Evolutionary conservation across 1,140 invertebrate species (phyloP).

Genomic region (Saccostrea glomerata): DNA sequence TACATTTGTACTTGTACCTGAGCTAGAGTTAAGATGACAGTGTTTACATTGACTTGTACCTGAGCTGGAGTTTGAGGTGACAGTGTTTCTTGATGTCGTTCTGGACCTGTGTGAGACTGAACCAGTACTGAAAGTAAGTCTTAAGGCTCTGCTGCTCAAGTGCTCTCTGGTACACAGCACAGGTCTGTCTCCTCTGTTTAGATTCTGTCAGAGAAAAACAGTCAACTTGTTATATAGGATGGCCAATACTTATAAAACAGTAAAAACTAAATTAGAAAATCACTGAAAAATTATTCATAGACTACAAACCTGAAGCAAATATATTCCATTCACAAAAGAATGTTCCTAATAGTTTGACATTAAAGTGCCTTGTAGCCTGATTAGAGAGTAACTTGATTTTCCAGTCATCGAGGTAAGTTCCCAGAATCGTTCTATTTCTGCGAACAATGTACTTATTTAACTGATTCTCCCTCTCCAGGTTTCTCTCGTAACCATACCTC

Average conservation of each 20-base stretch:
- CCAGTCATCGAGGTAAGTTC: constrained; percentile 50
- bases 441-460: constrained; percentile 44
- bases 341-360: constrained; percentile 53
- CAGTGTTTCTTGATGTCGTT: constrained; percentile 50
- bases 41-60: constrained; percentile 6
- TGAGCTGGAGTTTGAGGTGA: constrained; percentile 51
- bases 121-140: constrained; percentile 48
- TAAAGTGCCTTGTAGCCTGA: constrained; percentile 50
- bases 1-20: no score
- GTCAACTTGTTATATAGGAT: neutral
- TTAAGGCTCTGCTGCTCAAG: constrained; percentile 39
- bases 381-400: constrained; percentile 47
- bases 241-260: no score
- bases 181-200: constrained; percentile 7
- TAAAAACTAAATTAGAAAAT: neutral
- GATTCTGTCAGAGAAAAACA: constrained; percentile 30
- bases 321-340: constrained; percentile 52
- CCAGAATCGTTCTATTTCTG: constrained; percentile 45
- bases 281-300: neutral
- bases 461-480: constrained; percentile 53
- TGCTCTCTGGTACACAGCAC: constrained; percentile 42
- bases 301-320: constrained; percentile 50
- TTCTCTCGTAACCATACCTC: constrained; percentile 46
- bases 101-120: constrained; percentile 42
- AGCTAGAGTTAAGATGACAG: neutral